A percentile compares a stretch with the other conserved stretches of the same genome.
Evolutionary conservation across 2,797 vertebrate genomes (phyloP).

Genomic region (Luscinia megarhynchos): DNA sequence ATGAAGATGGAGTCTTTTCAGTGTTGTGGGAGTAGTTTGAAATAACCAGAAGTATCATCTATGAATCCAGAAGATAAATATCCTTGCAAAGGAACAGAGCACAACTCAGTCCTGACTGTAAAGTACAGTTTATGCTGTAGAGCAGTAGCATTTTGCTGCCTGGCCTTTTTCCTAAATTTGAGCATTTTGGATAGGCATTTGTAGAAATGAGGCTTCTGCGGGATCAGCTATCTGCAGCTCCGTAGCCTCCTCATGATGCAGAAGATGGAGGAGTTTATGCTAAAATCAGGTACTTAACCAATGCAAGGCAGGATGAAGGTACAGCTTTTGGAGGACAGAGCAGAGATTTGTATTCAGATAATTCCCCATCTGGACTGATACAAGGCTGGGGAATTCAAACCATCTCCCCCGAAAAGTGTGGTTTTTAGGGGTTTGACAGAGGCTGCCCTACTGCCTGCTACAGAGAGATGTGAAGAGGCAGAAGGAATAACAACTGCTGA

Average conservation of each 20-base stretch:
- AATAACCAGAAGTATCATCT: rapidly evolving
- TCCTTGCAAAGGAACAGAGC: background rate
- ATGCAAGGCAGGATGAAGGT: background rate
- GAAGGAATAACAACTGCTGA: slow-evolving; percentile 17
- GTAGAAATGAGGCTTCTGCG: background rate
- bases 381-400: slow-evolving; percentile 23
- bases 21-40: background rate
- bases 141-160: background rate
- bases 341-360: background rate
- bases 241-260: background rate
- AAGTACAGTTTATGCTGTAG: background rate
- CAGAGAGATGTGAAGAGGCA: slow-evolving; percentile 14
- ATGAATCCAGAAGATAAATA: background rate
- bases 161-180: background rate
- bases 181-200: background rate
- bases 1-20: background rate
- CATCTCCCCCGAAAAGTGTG: background rate
- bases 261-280: background rate
- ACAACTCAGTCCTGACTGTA: background rate
- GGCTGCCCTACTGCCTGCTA: background rate
- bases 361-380: slow-evolving; percentile 12
- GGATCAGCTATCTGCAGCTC: background rate
- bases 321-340: slow-evolving; percentile 1
- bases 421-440: background rate
- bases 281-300: slow-evolving; percentile 1